phyloP scores from a whole-genome alignment of 2,797 vertebrate genomes.

The Xyrichtys novacula region DNA sequence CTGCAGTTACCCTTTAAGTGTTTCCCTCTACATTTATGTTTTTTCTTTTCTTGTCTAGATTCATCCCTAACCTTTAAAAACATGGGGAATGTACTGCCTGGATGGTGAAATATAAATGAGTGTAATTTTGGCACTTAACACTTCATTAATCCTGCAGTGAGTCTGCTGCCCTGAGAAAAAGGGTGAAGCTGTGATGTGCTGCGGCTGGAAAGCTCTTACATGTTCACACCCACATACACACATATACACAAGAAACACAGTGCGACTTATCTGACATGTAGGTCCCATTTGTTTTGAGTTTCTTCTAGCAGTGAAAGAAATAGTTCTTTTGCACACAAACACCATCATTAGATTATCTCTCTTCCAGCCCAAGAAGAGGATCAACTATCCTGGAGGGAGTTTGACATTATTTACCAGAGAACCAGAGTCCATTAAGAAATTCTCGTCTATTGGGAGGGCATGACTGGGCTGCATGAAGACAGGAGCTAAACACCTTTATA shows the following conservation, averaged over 20 bases:
- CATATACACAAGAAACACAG: slow-evolving; percentile 6
- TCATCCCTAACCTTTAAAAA: slow-evolving; percentile 48
- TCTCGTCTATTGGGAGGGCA: neutral
- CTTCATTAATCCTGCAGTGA: slow-evolving; percentile 76
- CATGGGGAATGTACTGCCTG: slow-evolving; percentile 45
- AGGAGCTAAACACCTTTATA: too few relatives aligned
- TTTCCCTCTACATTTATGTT: slow-evolving; percentile 18
- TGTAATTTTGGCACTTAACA: slow-evolving; percentile 69
- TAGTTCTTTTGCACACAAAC: neutral
- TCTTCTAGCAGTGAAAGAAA: slow-evolving; percentile 4
- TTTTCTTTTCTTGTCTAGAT: slow-evolving; percentile 41
- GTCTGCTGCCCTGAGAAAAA: slow-evolving; percentile 52
- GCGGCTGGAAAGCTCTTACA: slow-evolving; percentile 39
- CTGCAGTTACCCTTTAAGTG: slow-evolving; percentile 36
- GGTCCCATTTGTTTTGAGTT: slow-evolving; percentile 7
- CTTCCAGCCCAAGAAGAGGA: neutral
- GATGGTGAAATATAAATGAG: slow-evolving; percentile 71
- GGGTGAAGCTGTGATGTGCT: slow-evolving; percentile 53
- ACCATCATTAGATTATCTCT: neutral
- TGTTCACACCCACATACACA: neutral
- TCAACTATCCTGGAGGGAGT: neutral
- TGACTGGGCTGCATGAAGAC: neutral
- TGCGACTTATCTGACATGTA: slow-evolving; percentile 6
- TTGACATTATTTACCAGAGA: neutral
- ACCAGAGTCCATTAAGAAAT: slow-evolving; percentile 1